Base-by-base conservation (phyloP, 2,797 vertebrate species). In the Cyprinodon diabolis region DNA sequence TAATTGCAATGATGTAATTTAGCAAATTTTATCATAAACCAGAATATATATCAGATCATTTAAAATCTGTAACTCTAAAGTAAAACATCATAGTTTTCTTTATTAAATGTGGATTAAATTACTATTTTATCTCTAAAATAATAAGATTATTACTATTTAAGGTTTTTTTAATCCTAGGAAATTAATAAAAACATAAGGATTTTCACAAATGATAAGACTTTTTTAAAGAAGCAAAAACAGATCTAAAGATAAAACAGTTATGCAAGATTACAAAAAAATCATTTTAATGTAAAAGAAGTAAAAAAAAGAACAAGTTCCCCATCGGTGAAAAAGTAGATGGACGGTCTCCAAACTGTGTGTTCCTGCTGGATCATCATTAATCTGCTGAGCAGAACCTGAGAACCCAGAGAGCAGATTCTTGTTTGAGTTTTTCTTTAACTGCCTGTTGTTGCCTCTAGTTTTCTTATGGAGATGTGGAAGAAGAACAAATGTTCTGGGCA, bases 371-470 rank as follows among this genome's bases (percentile, higher is more conserved):
- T 17, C 3, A 30, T 35, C 15, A 2, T 6, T 37, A 19, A 17
- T 37, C 58, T 40, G 58, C 30, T 4, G 52, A 54, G 52, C 52
- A 23, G 21, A 55, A 55, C 10, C 23, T 10, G n/a, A 55, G 54
- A 55, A 52, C 17, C 17, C 69, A 40, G 75, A 13, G 74, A 68
- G 78, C 78, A 52, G 3, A 83, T 76, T 47, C 2, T 58, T 82
- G 70, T 66, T 84, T 66, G 62, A 80, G 84, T 92, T 81, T 78
- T 86, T 89, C 89, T 91, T 93, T 90, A 90, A 92, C 90, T 90
- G 90, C 92, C 92, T 92, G 93, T 90, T 93, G 93, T 94, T 95
- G 94, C 95, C 94, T 94, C 95, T 94, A 84, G 84, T 93, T 94
- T 94, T 87, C 69, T 80, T 87, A 85, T 87, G 66, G 84, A 86